Evolutionary conservation across 2,888 invertebrate genomes (phyloP), one percentile per base, ranked within the genome.

Genomic region (Sepiola atlantica): DNA sequence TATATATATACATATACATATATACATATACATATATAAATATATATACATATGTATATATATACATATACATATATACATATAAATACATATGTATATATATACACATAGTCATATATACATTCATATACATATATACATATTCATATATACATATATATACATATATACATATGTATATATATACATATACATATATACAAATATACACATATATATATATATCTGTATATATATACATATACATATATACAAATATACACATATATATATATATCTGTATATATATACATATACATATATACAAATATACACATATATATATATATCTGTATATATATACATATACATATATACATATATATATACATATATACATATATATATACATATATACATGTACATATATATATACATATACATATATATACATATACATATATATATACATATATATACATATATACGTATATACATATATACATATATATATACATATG

Each of bases 61-160:
- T 90, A 90, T 90, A 90, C 21, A 90, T 90, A 90, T 90, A 90
- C 21, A 90, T 90, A 90, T 90, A 90, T 90, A 90, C 21, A 90
- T 90, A 90, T 90, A 90, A 16, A 90, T 90, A 90, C 21, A 90
- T 90, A 90, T 20, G 21, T 16, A 20, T 20, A 90, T 20, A 90
- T 28, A 90, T 28, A 90, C 12, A 90, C 12, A 90, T 28, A 90
- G 10, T 16, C 12, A 90, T 28, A 90, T 18, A 91, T 28, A 90
- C 12, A 90, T 28, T 16, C 12, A 90, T 32, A 90, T 90, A 90
- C 21, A 90, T 90, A 90, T 90, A 90, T 20, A 90, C 8, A 14
- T 6, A 54, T 2, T 35, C 45, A 35, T 93, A 35, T 35, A 35
- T 35, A 93, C 4, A 93, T 35, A 35, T 35, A 35, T 28, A 35